Evolutionary conservation across 1,140 invertebrate genomes (phyloP).

Genomic region (Amyelois transitella): DNA sequence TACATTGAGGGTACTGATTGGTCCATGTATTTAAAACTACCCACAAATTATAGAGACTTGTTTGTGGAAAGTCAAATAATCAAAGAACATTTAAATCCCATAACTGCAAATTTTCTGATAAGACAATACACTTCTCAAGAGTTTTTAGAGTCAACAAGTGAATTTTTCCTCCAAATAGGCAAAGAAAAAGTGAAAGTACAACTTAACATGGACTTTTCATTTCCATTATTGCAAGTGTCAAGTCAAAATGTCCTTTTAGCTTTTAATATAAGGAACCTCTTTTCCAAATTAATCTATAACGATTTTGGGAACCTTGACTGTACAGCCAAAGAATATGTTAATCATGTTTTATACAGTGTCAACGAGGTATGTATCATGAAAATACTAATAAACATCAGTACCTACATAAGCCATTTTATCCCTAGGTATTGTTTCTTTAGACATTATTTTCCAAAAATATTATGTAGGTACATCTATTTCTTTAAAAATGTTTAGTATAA

Average conservation of each 20-base stretch:
- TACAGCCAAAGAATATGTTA: constrained; percentile 19
- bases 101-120: constrained; percentile 25
- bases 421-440: too few species aligned
- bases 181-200: constrained; percentile 32
- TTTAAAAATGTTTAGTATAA: too few species aligned
- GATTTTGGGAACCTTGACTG: constrained; percentile 12
- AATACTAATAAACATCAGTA: background rate
- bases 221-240: constrained; percentile 30
- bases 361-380: constrained; percentile 27
- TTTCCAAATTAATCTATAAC: constrained; percentile 32
- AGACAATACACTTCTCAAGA: constrained; percentile 34
- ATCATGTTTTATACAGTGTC: constrained; percentile 24
- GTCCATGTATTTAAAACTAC: constrained; percentile 39
- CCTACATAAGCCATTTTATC: too few species aligned
- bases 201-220: constrained; percentile 34
- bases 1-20: constrained; percentile 13
- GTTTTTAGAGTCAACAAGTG: constrained; percentile 37
- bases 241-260: constrained; percentile 31
- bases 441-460: too few species aligned
- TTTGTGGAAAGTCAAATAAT: constrained; percentile 22
- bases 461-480: too few species aligned
- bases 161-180: constrained; percentile 26
- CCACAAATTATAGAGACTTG: constrained; percentile 28
- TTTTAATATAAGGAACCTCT: constrained; percentile 42
- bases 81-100: constrained; percentile 19